Evolutionary conservation across 2,888 invertebrate species (phyloP).

Genomic region (Brassicogethes aeneus): DNA sequence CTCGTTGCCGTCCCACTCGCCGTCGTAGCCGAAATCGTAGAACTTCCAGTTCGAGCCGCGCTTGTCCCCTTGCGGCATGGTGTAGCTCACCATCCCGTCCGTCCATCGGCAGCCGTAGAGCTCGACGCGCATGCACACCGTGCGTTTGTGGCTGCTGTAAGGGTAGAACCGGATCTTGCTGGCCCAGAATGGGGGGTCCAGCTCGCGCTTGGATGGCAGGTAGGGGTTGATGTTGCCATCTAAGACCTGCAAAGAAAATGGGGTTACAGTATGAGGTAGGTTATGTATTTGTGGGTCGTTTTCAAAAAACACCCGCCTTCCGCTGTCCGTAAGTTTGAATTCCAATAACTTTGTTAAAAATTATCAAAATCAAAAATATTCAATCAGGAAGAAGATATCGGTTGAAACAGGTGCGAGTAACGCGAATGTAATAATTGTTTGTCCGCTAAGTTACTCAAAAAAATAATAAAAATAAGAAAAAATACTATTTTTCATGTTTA

Average conservation of each 20-base stretch:
- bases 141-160: slow-evolving; percentile 72
- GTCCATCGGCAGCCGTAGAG: slow-evolving; percentile 82
- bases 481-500: no score
- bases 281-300: no score
- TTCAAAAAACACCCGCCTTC: no score
- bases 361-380: no score
- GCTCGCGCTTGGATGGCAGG: slow-evolving; percentile 63
- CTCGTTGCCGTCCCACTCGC: slow-evolving; percentile 61
- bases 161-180: slow-evolving; percentile 78
- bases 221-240: slow-evolving; percentile 81
- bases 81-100: slow-evolving; percentile 76
- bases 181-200: slow-evolving; percentile 80
- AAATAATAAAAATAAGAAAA: no score
- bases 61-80: slow-evolving; percentile 81
- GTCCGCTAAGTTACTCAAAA: no score
- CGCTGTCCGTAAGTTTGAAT: no score
- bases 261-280: no score
- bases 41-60: slow-evolving; percentile 73
- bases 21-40: slow-evolving; percentile 75
- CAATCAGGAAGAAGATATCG: no score
- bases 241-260: slow-evolving; percentile 70
- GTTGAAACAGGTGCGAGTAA: no score
- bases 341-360: no score
- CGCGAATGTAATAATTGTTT: no score
- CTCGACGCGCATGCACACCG: slow-evolving; percentile 88